Evolutionary conservation across 2,888 invertebrate species (phyloP).

Genomic region (Linnaemya vulpina): DNA sequence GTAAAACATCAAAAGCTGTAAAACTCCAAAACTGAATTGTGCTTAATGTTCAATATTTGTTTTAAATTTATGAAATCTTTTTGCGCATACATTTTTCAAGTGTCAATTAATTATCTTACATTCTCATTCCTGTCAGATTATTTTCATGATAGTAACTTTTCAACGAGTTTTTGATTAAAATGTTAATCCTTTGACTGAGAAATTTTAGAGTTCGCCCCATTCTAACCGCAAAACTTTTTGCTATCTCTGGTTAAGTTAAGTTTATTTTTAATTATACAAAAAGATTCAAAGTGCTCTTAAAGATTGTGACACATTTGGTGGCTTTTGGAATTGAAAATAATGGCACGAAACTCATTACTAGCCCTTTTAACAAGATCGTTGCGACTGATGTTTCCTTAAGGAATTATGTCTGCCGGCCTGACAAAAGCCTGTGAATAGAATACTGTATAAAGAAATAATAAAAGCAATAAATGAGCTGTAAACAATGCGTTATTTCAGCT

Average conservation of each 20-base stretch:
- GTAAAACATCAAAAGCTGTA: no score
- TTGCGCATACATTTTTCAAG: no score
- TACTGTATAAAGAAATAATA: background rate
- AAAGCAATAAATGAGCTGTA: constrained; percentile 2
- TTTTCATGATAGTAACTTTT: constrained; percentile 35
- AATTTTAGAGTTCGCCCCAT: background rate
- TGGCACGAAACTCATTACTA: background rate
- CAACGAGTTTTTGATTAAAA: constrained; percentile 47
- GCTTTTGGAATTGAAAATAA: constrained; percentile 12
- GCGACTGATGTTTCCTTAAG: constrained; percentile 9
- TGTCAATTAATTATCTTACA: constrained; percentile 30
- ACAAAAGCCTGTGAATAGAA: constrained; percentile 32
- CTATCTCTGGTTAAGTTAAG: constrained; percentile 6
- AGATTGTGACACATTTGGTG: constrained; percentile 33
- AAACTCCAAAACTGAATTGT: background rate
- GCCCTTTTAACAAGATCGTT: constrained; percentile 9
- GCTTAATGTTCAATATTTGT: background rate
- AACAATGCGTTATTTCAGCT: constrained; percentile 17
- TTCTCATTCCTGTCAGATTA: constrained; percentile 54
- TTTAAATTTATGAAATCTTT: background rate
- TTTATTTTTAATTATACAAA: constrained; percentile 15
- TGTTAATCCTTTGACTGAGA: background rate
- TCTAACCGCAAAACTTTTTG: constrained; percentile 41
- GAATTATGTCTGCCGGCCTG: constrained; percentile 20
- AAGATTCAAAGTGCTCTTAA: background rate